These are phyloP conservation scores for Spheniscus mendiculus DNA, from an alignment of 2,113 vertebrate genomes.

Conservation along the genomic window DNA sequence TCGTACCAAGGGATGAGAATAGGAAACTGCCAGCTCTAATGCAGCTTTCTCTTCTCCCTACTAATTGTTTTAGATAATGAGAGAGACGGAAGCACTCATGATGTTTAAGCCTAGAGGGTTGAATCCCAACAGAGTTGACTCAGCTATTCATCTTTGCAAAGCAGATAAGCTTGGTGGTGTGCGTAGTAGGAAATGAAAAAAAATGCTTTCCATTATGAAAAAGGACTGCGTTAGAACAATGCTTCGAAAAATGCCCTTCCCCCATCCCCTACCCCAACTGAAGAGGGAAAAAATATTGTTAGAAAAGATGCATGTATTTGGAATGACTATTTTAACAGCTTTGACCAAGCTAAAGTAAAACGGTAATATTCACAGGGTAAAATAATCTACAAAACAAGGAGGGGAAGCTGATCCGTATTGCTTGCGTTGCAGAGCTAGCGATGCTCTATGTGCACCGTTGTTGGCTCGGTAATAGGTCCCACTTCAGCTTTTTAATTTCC, in stretches of 20 bases:
- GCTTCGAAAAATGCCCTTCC: neutral
- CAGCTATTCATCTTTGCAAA: neutral
- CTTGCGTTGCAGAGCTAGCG: neutral
- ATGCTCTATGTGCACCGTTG: rapidly evolving
- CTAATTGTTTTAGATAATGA: constrained; percentile 48
- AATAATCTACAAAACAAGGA: neutral
- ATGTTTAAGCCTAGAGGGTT: neutral
- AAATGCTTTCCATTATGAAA: neutral
- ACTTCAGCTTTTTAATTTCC: neutral
- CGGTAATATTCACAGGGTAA: neutral
- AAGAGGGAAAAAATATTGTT: neutral
- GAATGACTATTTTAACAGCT: neutral
- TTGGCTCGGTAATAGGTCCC: neutral
- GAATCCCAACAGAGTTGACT: constrained; percentile 38
- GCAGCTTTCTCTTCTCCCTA: neutral
- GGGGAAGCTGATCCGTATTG: rapidly evolving
- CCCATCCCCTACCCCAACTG: neutral
- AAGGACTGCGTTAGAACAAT: neutral
- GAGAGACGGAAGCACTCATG: neutral
- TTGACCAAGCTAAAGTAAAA: neutral
- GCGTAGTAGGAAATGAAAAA: neutral
- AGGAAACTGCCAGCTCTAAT: constrained; percentile 29
- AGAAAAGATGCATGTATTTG: neutral
- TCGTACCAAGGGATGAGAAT: neutral
- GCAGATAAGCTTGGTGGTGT: neutral